A percentile compares a stretch with the other conserved stretches of the same genome.
Evolutionary conservation across 2,888 invertebrate species (phyloP).

Genomic region (Cephus pygmeus): DNA sequence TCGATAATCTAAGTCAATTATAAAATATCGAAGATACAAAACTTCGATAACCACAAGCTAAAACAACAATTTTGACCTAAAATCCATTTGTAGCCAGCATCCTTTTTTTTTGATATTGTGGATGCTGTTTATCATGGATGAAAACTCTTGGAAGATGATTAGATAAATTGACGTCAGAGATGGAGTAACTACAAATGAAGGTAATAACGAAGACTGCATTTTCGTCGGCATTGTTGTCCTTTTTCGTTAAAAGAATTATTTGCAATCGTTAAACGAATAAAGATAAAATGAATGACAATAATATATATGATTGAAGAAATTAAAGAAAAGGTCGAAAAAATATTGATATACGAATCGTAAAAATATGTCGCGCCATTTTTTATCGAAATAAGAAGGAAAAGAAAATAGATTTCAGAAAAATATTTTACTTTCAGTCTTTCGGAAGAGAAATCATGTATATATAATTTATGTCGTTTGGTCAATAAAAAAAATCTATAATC

Average conservation of each 20-base stretch:
- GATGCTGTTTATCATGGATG: background rate
- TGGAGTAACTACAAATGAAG: slow-evolving; percentile 34
- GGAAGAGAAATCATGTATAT: background rate
- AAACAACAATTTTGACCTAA: no score
- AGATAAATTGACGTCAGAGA: slow-evolving; percentile 3
- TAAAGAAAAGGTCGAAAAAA: no score
- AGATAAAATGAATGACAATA: background rate
- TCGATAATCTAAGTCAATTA: no score
- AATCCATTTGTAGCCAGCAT: no score
- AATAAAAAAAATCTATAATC: background rate
- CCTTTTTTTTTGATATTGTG: background rate
- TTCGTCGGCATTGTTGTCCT: slow-evolving; percentile 27
- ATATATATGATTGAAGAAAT: no score
- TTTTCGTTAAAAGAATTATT: slow-evolving; percentile 41
- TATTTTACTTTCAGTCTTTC: background rate
- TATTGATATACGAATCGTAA: background rate
- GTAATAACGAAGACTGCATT: slow-evolving; percentile 45
- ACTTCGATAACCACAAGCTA: no score
- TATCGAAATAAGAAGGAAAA: background rate
- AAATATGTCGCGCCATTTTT: background rate
- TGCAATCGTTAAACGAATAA: background rate
- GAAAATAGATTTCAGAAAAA: background rate
- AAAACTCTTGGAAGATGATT: slow-evolving; percentile 5
- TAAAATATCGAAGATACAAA: no score
- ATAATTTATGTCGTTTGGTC: background rate